phyloP scores from a whole-genome alignment of 2,797 vertebrate genomes.

The Eupleurogrammus muticus region DNA sequence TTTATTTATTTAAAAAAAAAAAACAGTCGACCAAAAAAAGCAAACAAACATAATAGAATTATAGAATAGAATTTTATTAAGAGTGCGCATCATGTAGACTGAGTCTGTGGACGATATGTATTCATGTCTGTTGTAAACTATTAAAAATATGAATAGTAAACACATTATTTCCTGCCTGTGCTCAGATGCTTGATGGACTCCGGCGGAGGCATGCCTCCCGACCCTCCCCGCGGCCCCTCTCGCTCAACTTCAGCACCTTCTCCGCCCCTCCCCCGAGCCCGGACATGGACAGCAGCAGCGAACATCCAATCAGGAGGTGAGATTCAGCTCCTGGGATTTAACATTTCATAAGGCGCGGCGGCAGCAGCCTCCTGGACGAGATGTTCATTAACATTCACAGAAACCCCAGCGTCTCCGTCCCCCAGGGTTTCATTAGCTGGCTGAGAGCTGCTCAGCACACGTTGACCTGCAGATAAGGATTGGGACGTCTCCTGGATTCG shows the following conservation, averaged over 20 bases:
- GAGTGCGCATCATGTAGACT: too few species aligned
- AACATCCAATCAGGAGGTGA: constrained; percentile 86
- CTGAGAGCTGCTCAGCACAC: constrained; percentile 44
- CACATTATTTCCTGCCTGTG: not conserved
- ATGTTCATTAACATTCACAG: constrained; percentile 59
- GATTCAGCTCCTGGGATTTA: constrained; percentile 56
- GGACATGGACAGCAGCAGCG: constrained; percentile 80
- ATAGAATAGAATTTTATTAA: too few species aligned
- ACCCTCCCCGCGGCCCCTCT: constrained; percentile 79
- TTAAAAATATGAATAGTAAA: too few species aligned
- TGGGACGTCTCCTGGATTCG: constrained; percentile 48
- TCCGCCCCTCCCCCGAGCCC: constrained; percentile 81
- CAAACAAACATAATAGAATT: too few species aligned
- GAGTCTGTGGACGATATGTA: not conserved
- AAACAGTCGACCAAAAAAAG: too few species aligned
- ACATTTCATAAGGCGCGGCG: constrained; percentile 49
- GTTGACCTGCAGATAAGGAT: constrained; percentile 50
- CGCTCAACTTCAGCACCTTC: constrained; percentile 86
- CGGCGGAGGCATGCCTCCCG: constrained; percentile 80
- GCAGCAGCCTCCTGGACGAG: constrained; percentile 41
- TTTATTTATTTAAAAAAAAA: too few species aligned
- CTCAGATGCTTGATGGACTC: constrained; percentile 86
- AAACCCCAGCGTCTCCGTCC: constrained; percentile 24
- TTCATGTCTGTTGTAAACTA: not conserved
- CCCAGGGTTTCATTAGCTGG: constrained; percentile 41